Conservation (phyloP, 2,888 invertebrate genomes). For the Parnassius apollo region DNA sequence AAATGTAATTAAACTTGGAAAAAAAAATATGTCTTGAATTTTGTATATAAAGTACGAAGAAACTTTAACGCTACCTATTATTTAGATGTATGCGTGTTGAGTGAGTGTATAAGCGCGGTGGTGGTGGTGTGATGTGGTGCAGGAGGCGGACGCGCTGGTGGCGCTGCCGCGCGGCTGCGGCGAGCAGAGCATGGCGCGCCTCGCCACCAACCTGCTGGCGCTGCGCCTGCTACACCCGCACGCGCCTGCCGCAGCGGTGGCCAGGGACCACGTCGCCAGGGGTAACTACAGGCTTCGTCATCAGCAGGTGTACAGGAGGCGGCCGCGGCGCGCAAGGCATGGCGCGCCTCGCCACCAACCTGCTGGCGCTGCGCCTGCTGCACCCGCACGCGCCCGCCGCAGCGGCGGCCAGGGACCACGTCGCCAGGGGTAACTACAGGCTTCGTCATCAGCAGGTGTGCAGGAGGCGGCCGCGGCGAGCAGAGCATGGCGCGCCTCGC, state of each 20-base stretch:
- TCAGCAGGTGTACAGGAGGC: too few relatives aligned
- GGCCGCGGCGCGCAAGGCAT: too few relatives aligned
- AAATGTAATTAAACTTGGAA: too few relatives aligned
- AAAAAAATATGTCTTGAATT: too few relatives aligned
- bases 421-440: conserved; percentile 58
- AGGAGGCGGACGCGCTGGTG: conserved; percentile 85
- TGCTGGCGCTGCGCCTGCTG: conserved; percentile 75
- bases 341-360: conserved; percentile 77
- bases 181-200: conserved; percentile 90
- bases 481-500: too few relatives aligned
- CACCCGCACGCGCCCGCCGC: conserved; percentile 55
- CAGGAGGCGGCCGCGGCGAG: too few relatives aligned
- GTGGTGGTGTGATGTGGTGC: conserved; percentile 32
- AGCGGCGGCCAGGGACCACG: conserved; percentile 68
- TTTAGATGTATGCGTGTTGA: too few relatives aligned
- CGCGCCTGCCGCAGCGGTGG: conserved; percentile 49
- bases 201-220: conserved; percentile 87
- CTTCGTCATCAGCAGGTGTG: too few relatives aligned
- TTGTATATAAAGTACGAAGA: too few relatives aligned
- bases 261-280: conserved; percentile 71
- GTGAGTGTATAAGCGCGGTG: too few relatives aligned
- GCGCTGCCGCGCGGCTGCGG: conserved; percentile 88
- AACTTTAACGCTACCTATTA: too few relatives aligned
- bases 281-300: conserved; percentile 44
- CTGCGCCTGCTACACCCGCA: conserved; percentile 80